phyloP scores from a whole-genome alignment of 2,888 invertebrate genomes.

The Sericinus montela region DNA sequence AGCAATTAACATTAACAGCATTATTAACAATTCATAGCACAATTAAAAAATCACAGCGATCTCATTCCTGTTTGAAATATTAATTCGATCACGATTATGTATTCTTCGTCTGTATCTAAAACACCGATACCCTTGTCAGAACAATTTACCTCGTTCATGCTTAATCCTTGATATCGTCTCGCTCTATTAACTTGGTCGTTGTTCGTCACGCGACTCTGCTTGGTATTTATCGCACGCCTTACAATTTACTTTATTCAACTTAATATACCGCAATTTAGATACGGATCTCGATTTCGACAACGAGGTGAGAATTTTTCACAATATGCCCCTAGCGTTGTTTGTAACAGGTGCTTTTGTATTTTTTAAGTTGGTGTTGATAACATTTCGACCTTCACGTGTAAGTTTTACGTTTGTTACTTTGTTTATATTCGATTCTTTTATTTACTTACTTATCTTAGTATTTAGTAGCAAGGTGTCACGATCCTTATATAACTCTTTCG shows the following conservation, averaged over 20 bases:
- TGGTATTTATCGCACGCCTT: constrained; percentile 36
- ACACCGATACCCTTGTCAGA: neutral
- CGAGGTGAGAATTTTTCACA: constrained; percentile 16
- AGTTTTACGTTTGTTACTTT: too few relatives aligned
- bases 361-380: too few relatives aligned
- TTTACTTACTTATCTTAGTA: too few relatives aligned
- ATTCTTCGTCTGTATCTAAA: neutral
- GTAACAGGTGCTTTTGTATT: neutral
- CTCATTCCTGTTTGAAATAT: too few relatives aligned
- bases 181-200: constrained; percentile 29
- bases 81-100: too few relatives aligned
- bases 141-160: constrained; percentile 2
- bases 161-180: constrained; percentile 16
- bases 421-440: too few relatives aligned
- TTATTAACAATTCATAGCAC: too few relatives aligned
- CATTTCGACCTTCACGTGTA: too few relatives aligned
- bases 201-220: constrained; percentile 37
- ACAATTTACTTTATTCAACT: constrained; percentile 35
- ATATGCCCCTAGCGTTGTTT: neutral
- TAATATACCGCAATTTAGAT: constrained; percentile 22
- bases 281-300: constrained; percentile 18
- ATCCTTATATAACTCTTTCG: too few relatives aligned
- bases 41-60: too few relatives aligned
- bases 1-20: too few relatives aligned
- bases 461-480: too few relatives aligned